Conservation (phyloP, 2,113 vertebrate species). For the Apus apus region DNA sequence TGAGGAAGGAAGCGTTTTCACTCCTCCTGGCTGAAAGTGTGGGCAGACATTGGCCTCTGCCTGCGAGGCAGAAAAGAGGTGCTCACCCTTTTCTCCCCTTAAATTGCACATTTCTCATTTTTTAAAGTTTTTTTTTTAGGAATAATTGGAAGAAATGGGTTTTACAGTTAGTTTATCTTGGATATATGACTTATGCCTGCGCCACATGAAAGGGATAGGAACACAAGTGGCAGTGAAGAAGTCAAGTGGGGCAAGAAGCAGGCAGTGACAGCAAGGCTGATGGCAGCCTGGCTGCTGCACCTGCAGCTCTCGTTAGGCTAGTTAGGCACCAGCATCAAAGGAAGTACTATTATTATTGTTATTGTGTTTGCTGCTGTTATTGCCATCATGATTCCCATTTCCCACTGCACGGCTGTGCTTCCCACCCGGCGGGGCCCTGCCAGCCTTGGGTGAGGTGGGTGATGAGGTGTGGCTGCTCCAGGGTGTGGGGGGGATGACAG, state of each 20-base stretch:
- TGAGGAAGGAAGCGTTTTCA: accelerated
- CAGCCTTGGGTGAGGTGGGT: too few species aligned
- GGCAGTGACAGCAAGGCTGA: not conserved
- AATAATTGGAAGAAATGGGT: not conserved
- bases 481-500: too few species aligned
- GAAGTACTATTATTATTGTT: not conserved
- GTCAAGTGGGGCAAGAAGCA: not conserved
- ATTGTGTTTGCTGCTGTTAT: not conserved
- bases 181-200: not conserved
- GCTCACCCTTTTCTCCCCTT: not conserved
- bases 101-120: too few species aligned
- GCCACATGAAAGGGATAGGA: not conserved
- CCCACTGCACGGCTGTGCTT: not conserved
- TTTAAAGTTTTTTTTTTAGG: not conserved
- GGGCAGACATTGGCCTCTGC: not conserved
- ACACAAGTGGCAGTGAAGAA: not conserved
- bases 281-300: not conserved
- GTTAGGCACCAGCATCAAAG: not conserved
- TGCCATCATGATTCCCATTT: not conserved
- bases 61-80: not conserved
- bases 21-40: not conserved
- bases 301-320: too few species aligned
- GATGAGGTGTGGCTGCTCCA: too few species aligned
- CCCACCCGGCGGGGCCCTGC: too few species aligned
- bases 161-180: not conserved